A percentile compares a stretch with the other conserved stretches of the same genome.
These are phyloP conservation scores for Mesorhabditis spiculigera DNA, from an alignment of 2,888 invertebrate species.

Conservation along the genomic window DNA sequence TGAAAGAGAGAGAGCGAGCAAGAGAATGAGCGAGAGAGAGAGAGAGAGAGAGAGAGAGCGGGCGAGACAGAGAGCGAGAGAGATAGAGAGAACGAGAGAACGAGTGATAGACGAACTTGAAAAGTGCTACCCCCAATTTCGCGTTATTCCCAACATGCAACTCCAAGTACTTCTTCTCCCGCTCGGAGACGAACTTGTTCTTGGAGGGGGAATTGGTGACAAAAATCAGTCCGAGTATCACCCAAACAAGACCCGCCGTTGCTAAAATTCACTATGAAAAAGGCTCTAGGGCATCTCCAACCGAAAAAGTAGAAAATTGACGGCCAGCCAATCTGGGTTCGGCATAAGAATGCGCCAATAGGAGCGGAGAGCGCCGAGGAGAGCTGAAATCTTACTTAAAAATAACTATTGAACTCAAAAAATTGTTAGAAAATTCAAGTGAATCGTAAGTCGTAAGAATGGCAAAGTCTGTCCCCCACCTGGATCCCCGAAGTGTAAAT, in stretches of 20 bases:
- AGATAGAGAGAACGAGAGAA: too few relatives aligned
- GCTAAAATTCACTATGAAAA: neutral
- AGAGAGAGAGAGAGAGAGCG: too few relatives aligned
- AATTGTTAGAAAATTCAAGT: neutral
- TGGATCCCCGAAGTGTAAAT: slow-evolving; percentile 1
- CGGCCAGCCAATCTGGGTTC: neutral
- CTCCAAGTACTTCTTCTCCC: slow-evolving; percentile 3
- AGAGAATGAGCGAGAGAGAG: too few relatives aligned
- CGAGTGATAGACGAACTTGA: too few relatives aligned
- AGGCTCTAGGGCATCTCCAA: neutral
- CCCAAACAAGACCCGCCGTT: neutral
- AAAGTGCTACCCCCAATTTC: neutral
- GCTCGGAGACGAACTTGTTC: neutral
- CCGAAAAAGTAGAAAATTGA: slow-evolving; percentile 5
- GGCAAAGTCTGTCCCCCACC: neutral
- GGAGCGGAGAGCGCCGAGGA: neutral
- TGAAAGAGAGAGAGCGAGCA: too few relatives aligned
- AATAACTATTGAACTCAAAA: neutral
- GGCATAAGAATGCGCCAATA: neutral
- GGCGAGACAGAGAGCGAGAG: too few relatives aligned
- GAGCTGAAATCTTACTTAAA: slow-evolving; percentile 1
- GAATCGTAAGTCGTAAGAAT: too few relatives aligned
- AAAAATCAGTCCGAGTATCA: neutral
- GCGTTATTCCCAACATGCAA: neutral
- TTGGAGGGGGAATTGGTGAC: neutral